Base-by-base conservation (phyloP, 2,888 invertebrate species). In the Dynastes grantii region DNA sequence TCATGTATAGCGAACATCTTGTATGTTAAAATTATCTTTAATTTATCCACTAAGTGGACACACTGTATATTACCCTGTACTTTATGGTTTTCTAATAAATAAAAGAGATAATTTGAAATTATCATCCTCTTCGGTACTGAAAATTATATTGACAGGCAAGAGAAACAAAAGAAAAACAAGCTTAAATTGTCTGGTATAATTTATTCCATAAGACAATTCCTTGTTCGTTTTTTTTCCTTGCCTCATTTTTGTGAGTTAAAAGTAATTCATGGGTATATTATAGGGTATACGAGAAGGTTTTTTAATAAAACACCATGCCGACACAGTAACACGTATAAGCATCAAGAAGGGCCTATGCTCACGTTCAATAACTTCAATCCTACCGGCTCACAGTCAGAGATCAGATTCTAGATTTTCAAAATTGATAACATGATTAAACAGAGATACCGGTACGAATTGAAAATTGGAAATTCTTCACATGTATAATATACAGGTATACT, bases 351-450 rank as follows among this genome's bases (percentile, higher is more conserved):
- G 71, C 27, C 53, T 40, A 81, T 81, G 77, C 81, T 81, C 83
- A 83, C 83, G 83, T 83, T 81, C 82, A 75, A 81, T 80, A 37
- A 81, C 80, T 82, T 82, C 82, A 81, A 81, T 81, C 82, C 81
- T 81, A 83, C 78, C 80, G 80, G 76, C 81, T 80, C 73, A 45
- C 78, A 71, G 53, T n/a, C 64, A 22, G 37, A 55, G 82, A 83
- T 82, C 80, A 82, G 82, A 83, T 83, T 81, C 76, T 79, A 83
- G 83, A 83, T 83, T 83, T 83, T 83, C 82, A 82, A 83, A 83
- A 83, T 82, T 81, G 83, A 83, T 83, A 83, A 83, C 81, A 80
- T 82, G 82, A 83, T 83, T 83, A 83, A 83, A 83, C 82, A 83
- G 79, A 82, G 83, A 83, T 82, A 83, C 81, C 81, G 82, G 79